Conservation (phyloP, 2,113 vertebrate genomes). For the Sardina pilchardus region DNA sequence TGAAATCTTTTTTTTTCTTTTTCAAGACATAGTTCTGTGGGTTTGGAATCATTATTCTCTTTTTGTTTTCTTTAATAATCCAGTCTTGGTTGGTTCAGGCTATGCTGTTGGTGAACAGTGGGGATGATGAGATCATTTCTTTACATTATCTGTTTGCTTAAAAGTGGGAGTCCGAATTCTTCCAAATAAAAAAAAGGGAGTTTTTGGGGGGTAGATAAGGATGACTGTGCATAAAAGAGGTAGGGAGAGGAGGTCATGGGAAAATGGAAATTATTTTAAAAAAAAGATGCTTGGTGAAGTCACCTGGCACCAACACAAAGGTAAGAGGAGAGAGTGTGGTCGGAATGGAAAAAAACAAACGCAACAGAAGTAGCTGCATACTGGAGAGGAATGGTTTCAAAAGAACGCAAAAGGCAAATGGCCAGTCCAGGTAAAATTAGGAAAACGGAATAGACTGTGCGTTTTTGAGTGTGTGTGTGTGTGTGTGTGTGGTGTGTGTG, state of each 20-base stretch:
- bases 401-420: conserved; percentile 4
- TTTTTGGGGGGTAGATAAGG: conserved; percentile 62
- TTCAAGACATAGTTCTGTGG: conserved; percentile 56
- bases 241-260: neutral
- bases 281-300: neutral
- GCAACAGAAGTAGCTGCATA: neutral
- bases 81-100: conserved; percentile 83
- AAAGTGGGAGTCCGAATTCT: conserved; percentile 85
- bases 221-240: conserved; percentile 14
- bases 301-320: neutral
- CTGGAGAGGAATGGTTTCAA: neutral
- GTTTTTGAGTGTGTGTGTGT: neutral
- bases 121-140: neutral
- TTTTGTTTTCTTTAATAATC: conserved; percentile 42
- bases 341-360: neutral
- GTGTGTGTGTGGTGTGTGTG: neutral
- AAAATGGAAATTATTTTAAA: neutral
- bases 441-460: neutral
- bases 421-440: neutral
- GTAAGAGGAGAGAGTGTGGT: conserved; percentile 1
- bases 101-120: conserved; percentile 79
- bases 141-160: conserved; percentile 61
- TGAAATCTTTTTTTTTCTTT: conserved; percentile 66
- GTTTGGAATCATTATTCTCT: conserved; percentile 33
- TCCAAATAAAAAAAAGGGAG: conserved; percentile 72